Base-by-base conservation (phyloP, 1,140 invertebrate species). In the Drosophila ohnishii region DNA sequence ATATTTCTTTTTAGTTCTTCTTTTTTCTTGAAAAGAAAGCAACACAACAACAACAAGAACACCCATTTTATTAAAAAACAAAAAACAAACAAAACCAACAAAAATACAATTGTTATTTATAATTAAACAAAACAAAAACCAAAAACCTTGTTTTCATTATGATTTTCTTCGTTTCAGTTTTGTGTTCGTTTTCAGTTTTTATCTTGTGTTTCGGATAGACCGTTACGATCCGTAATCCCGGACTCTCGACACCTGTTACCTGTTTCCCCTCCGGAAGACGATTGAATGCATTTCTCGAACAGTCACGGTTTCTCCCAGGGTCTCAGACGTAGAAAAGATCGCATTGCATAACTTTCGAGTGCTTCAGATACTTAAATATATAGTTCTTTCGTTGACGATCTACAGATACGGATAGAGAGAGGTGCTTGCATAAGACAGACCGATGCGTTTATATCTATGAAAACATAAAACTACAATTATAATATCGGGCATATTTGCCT, bases 41-140 rank as follows among this genome's bases (percentile, higher is more conserved):
- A 75, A 75, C 60, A 77, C 67, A 64, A 73, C 70, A 75, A 74
- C 50, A 53, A 37, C 47, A 79, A 80, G 57, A 84, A 83, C 80
- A 84, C 69, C 80, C 78, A 80, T 86, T 86, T 86, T 86, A 86
- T 86, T 86, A 78, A 86, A 75, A 84, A 83, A 61, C 37, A 3
- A 47, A 51, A 84, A 59, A 47, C 5, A 53, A 19, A 53, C 25
- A 50, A 50, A 50, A 50, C 47, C 28, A 50, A 53, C 51, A 53
- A 53, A 88, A 88, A 88, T 88, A 88, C 80, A 88, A 88, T 88
- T 88, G 84, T 88, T 88, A 88, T 88, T 88, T 88, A 88, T 88
- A 88, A 88, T 88, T 88, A 88, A 88, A 87, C 67, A 88, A 88
- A 88, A 71, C 65, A 80, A 87, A 87, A 84, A 84, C 65, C 82